Evolutionary conservation across 2,888 invertebrate genomes (phyloP), one percentile per base, ranked within the genome.

Genomic region (Amblyjoppa proteus): DNA sequence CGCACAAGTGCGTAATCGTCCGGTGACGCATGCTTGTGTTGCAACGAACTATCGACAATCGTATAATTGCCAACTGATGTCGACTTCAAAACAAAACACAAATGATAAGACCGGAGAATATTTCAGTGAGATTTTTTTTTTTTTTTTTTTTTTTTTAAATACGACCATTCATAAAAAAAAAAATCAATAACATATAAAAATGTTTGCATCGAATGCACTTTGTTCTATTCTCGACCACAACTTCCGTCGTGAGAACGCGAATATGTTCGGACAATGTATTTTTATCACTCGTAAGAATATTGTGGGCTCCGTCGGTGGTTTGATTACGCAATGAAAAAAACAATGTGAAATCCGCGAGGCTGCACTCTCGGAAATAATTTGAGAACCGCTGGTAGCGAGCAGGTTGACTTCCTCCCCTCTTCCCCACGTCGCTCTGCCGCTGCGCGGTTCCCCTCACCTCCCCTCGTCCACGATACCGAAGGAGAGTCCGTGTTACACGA

Each of bases 311-410:
- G 13, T 13, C 45, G 41, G 13, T 34, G 41, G 38, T 11, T 73
- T 73, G 34, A 70, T 89, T 88, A 88, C 81, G 88, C 87, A 89
- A 89, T 86, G 69, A 88, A 16, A 28, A 13, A 31, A 64, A 64
- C n/a, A 64, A 64, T 64, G 61, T 6, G 34, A 31, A 28, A 64
- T 13, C 13, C 34, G 64, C 64, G 64, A 58, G 25, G 9, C 77
- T 73, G 81, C 87, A 86, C 38, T 51, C 11, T n/a, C 16, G 51
- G 20, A 49, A 58, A 61, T 61, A 49, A 68, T 87, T 89, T 92
- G 92, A 92, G 92, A 92, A 89, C 89, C 92, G 87, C 93, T 93
- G 64, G 1, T 61, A 66, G 80, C 89, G 90, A 92, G 92, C 93
- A 93, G 92, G 92, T 93, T 92, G 92, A 93, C 92, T 93, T 89